These are phyloP conservation scores for Lasiurus cinereus DNA, from an alignment of 2,113 vertebrate genomes.

Conservation along the genomic window DNA sequence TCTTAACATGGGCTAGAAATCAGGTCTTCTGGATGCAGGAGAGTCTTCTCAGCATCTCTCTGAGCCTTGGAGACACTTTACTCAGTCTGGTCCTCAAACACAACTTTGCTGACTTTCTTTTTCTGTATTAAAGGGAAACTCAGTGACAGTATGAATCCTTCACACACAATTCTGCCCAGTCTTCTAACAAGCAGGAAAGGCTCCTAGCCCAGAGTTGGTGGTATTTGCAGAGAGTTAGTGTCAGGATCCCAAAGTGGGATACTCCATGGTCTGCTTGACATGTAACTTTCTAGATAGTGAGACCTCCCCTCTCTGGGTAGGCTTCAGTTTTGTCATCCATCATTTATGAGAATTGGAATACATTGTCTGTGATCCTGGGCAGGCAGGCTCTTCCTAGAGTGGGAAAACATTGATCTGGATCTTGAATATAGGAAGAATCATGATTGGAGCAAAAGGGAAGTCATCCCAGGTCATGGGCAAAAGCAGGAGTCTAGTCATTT, in stretches of 20 bases:
- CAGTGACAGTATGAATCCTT: neutral
- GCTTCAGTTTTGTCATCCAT: neutral
- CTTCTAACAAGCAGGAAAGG: neutral
- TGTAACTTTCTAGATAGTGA: neutral
- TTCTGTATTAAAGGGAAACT: neutral
- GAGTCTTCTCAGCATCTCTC: neutral
- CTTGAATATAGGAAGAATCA: conserved; percentile 22
- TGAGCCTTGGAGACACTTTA: conserved; percentile 1
- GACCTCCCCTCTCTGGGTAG: neutral
- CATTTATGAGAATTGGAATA: neutral
- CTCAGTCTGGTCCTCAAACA: neutral
- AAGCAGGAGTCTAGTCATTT: neutral
- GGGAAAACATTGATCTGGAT: neutral
- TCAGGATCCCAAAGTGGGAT: neutral
- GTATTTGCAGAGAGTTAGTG: neutral
- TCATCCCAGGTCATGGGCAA: neutral
- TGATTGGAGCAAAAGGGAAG: neutral
- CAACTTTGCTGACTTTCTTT: conserved; percentile 15
- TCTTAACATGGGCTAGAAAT: neutral
- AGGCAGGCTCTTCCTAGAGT: neutral
- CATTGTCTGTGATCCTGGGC: neutral
- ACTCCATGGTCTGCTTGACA: neutral
- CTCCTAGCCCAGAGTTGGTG: neutral
- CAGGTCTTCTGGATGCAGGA: neutral
- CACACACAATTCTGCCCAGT: neutral